These are phyloP conservation scores for Apantesis nais DNA, from an alignment of 2,888 invertebrate species.

Conservation along the genomic window DNA sequence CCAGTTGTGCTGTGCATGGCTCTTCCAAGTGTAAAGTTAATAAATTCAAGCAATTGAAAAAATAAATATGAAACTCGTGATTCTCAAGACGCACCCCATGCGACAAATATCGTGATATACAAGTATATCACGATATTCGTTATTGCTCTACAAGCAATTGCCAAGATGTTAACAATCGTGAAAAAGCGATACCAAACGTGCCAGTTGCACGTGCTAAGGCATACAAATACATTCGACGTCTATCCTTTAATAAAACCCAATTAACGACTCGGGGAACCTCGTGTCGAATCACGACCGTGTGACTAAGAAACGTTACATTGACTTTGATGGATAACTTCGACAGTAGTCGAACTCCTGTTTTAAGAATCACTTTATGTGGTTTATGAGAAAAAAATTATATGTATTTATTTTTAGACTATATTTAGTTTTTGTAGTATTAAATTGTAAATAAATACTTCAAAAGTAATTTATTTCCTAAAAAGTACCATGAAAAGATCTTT, in stretches of 20 bases:
- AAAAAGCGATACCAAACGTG: not conserved
- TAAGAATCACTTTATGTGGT: not conserved
- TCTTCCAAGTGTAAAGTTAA: not conserved
- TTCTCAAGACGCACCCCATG: not conserved
- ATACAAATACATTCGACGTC: not conserved
- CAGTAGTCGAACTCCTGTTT: not conserved
- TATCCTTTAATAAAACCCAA: constrained; percentile 3
- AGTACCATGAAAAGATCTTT: not conserved
- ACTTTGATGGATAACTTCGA: not conserved
- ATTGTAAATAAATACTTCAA: not conserved
- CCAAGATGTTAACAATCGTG: not conserved
- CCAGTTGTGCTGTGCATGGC: no score
- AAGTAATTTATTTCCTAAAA: no score
- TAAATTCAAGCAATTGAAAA: not conserved
- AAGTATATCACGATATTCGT: no score
- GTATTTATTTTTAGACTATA: no score
- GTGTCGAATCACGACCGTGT: not conserved
- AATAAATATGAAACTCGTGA: not conserved
- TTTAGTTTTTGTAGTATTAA: not conserved
- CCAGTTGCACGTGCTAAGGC: not conserved
- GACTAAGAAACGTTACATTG: not conserved
- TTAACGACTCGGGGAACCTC: not conserved
- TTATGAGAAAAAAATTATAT: not conserved
- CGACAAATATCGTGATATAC: no score
- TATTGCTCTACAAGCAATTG: not conserved